Evolutionary conservation across 2,113 vertebrate species (phyloP).

Genomic region (Rana temporaria): DNA sequence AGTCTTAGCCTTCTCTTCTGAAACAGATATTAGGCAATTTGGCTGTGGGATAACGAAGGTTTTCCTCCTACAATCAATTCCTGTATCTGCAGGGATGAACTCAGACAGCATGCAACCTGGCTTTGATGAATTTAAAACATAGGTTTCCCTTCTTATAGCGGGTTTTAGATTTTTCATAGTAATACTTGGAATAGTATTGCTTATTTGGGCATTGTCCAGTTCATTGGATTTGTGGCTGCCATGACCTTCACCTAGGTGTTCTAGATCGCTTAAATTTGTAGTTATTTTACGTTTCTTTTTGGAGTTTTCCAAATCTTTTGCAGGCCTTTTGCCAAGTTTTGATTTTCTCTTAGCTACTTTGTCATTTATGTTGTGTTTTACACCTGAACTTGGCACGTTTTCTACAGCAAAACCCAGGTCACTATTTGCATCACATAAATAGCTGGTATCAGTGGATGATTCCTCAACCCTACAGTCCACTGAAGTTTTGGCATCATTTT

Average conservation of each 20-base stretch:
- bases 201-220: not conserved
- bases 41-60: constrained; percentile 19
- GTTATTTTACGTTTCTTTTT: constrained; percentile 1
- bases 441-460: not conserved
- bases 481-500: not conserved
- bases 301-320: not conserved
- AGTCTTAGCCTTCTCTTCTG: not conserved
- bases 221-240: not conserved
- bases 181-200: not conserved
- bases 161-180: not conserved
- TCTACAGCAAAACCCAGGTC: not conserved
- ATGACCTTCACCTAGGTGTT: not conserved
- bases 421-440: not conserved
- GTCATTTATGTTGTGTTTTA: not conserved
- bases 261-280: not conserved
- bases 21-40: not conserved
- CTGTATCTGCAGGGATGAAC: not conserved
- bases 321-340: not conserved
- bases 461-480: not conserved
- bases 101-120: not conserved
- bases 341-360: not conserved
- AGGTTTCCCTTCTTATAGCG: constrained; percentile 50
- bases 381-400: not conserved
- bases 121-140: not conserved
- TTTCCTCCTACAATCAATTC: constrained; percentile 8